These are phyloP conservation scores for Typhlomys cinereus DNA, from an alignment of 2,113 vertebrate genomes.

Conservation along the genomic window DNA sequence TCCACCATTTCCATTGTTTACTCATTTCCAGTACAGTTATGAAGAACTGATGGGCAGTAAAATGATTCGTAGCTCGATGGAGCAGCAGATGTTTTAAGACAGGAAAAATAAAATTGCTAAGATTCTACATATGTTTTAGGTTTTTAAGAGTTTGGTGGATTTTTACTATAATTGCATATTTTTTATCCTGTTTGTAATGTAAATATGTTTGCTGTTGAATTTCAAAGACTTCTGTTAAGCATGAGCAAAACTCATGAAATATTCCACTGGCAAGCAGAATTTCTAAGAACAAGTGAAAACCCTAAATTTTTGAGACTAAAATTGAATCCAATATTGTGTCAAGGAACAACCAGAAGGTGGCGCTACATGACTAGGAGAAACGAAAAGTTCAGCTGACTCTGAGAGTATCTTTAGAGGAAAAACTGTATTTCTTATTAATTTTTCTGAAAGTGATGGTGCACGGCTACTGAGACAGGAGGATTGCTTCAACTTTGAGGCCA, in stretches of 20 bases:
- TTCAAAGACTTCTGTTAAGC: not conserved
- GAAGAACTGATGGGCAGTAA: not conserved
- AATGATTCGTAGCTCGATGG: conserved; percentile 16
- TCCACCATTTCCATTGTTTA: not conserved
- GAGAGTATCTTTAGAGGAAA: not conserved
- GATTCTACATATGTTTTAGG: not conserved
- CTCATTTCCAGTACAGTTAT: not conserved
- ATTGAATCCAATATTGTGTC: not conserved
- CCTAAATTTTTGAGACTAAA: not conserved
- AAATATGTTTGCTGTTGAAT: conserved; percentile 13
- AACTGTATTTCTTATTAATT: not conserved
- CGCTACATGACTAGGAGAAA: conserved; percentile 17
- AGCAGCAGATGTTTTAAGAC: conserved; percentile 18
- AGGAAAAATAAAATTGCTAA: conserved; percentile 30
- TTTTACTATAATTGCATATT: not conserved
- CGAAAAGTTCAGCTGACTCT: not conserved
- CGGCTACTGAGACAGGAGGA: not conserved
- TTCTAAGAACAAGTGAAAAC: not conserved
- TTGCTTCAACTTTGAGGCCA: not conserved
- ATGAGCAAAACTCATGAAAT: conserved; percentile 2
- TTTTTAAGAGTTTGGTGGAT: not conserved
- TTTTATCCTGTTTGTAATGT: conserved; percentile 22
- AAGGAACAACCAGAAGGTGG: conserved; percentile 57
- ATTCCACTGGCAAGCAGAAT: not conserved
- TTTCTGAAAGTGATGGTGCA: not conserved